These are phyloP conservation scores for Otis tarda DNA, from an alignment of 2,113 vertebrate genomes.

Conservation along the genomic window DNA sequence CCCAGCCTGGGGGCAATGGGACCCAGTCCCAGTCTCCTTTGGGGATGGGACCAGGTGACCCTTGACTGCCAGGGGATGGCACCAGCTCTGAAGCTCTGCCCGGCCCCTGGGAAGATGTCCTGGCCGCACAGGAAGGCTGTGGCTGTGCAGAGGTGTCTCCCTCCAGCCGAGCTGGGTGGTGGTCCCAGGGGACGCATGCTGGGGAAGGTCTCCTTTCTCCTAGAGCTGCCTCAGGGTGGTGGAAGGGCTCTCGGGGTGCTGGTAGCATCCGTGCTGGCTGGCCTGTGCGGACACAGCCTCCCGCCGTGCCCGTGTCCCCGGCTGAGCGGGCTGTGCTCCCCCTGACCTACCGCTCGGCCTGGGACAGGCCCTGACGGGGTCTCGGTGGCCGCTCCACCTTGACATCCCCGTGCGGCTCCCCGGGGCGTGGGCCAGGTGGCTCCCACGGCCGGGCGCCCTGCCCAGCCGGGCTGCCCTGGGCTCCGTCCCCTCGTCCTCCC, in stretches of 20 bases:
- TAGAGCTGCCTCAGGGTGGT: background rate
- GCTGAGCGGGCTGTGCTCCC: background rate
- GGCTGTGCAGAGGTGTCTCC: background rate
- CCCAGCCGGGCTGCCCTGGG: background rate
- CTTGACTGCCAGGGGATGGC: background rate
- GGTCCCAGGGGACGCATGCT: rapidly evolving
- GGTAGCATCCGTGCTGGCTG: rapidly evolving
- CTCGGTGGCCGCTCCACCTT: rapidly evolving
- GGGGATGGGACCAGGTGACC: background rate
- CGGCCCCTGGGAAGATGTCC: background rate
- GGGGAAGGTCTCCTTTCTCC: background rate
- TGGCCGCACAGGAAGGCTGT: background rate
- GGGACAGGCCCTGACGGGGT: background rate
- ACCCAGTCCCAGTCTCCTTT: background rate
- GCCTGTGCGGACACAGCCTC: rapidly evolving
- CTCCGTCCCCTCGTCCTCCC: background rate
- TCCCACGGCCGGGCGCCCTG: background rate
- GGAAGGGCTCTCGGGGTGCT: background rate
- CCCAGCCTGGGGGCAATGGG: background rate
- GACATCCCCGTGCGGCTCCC: background rate
- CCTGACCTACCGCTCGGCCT: rapidly evolving
- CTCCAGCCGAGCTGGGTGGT: background rate
- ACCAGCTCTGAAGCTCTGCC: background rate
- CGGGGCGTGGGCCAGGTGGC: background rate
- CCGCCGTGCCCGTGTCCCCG: rapidly evolving